Conservation (phyloP, 1,140 invertebrate species). For the Chlorops oryzae region DNA sequence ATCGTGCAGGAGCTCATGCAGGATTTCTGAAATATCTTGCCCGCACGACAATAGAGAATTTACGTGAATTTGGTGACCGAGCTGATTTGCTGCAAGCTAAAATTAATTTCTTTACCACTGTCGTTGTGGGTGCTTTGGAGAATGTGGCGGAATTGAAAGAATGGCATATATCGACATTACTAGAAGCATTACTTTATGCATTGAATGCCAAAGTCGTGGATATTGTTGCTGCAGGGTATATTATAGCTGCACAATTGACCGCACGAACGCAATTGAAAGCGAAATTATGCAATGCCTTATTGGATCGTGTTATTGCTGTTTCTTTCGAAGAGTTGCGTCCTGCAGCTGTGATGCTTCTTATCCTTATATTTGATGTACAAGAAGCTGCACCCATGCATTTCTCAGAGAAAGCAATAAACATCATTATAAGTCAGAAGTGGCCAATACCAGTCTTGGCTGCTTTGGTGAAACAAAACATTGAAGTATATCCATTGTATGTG, state of each 20-base stretch:
- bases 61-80: constrained; percentile 57
- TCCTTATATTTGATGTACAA: constrained; percentile 58
- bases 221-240: constrained; percentile 66
- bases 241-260: constrained; percentile 65
- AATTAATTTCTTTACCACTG: constrained; percentile 71
- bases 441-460: constrained; percentile 18
- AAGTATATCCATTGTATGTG: constrained; percentile 29
- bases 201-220: constrained; percentile 61
- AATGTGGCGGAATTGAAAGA: constrained; percentile 55
- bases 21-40: constrained; percentile 70
- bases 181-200: constrained; percentile 64
- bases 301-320: constrained; percentile 31
- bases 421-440: constrained; percentile 37
- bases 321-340: constrained; percentile 29
- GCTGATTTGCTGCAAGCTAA: constrained; percentile 60
- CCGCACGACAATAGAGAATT: constrained; percentile 58
- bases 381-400: constrained; percentile 28
- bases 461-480: constrained; percentile 30
- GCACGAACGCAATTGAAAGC: constrained; percentile 59
- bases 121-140: constrained; percentile 63
- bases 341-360: constrained; percentile 52
- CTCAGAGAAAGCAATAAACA: constrained; percentile 34
- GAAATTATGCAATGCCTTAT: constrained; percentile 53
- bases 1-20: constrained; percentile 62
- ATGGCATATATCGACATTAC: constrained; percentile 60